Evolutionary conservation across 2,797 vertebrate genomes (phyloP).

Genomic region (Geotrypetes seraphini): DNA sequence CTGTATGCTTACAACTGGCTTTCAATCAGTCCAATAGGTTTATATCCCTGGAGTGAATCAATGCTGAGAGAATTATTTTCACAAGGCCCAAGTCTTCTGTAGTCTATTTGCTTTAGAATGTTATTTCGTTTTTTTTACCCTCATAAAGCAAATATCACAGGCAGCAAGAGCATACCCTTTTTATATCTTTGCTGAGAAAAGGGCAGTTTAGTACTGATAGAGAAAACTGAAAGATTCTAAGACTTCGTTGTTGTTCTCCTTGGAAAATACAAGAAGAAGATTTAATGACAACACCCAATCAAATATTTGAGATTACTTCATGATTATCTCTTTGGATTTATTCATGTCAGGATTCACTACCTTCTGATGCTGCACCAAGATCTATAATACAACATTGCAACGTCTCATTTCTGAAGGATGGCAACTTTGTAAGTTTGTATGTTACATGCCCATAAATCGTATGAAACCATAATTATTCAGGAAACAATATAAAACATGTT

Average conservation of each 20-base stretch:
- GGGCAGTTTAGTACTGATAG: slow-evolving; percentile 12
- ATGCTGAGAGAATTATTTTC: slow-evolving; percentile 21
- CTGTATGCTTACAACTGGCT: slow-evolving; percentile 1
- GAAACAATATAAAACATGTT: no score
- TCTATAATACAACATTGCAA: no score
- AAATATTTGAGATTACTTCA: no score
- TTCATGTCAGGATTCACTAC: not conserved
- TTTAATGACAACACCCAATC: not conserved
- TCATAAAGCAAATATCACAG: slow-evolving; percentile 25
- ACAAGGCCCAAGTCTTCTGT: slow-evolving; percentile 25
- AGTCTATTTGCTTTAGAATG: slow-evolving; percentile 22
- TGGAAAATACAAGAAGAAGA: slow-evolving; percentile 6
- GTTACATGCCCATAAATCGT: no score
- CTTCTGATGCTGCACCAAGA: not conserved
- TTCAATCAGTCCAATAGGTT: slow-evolving; percentile 6
- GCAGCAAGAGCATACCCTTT: slow-evolving; percentile 19
- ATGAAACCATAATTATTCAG: no score
- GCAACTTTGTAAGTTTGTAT: no score
- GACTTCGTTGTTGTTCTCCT: not conserved
- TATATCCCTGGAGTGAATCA: slow-evolving; percentile 24
- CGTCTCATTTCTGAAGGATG: no score
- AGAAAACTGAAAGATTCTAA: slow-evolving; percentile 18
- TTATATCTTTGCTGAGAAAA: slow-evolving; percentile 16
- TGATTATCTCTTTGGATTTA: no score
- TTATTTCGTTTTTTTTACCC: slow-evolving; percentile 39